A percentile compares a stretch with the other conserved stretches of the same genome.
These are phyloP conservation scores for Drosophila fuyamai DNA, from an alignment of 1,140 invertebrate species.

Conservation along the genomic window DNA sequence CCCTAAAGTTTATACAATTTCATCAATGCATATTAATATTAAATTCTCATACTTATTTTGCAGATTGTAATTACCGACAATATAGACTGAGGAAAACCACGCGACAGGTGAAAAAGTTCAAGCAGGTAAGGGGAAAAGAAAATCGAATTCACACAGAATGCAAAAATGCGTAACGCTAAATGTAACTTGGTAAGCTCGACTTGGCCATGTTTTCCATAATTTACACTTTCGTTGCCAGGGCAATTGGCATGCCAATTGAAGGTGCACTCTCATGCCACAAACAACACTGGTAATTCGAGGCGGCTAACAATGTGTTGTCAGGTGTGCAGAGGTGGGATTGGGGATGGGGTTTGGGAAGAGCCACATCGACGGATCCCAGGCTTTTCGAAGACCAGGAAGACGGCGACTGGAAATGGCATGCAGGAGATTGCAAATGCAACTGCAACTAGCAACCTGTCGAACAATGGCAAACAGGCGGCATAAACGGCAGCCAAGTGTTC, in stretches of 20 bases:
- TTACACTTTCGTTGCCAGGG: conserved; percentile 49
- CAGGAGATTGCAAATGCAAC: conserved; percentile 52
- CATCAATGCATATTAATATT: too few relatives aligned
- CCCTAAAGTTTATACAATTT: too few relatives aligned
- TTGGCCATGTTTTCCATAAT: conserved; percentile 32
- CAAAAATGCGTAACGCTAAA: conserved; percentile 68
- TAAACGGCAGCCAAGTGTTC: conserved; percentile 27
- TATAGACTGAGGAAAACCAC: conserved; percentile 30
- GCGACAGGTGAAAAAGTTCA: conserved; percentile 58
- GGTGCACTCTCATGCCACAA: conserved; percentile 34
- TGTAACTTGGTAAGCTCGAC: conserved; percentile 53
- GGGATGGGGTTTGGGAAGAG: background rate
- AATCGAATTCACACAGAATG: conserved; percentile 62
- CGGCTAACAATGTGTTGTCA: conserved; percentile 67
- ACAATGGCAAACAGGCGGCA: conserved; percentile 12
- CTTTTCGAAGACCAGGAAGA: conserved; percentile 47
- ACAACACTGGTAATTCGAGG: conserved; percentile 74
- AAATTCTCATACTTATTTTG: conserved; percentile 20
- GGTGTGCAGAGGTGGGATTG: conserved; percentile 18
- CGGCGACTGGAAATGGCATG: conserved; percentile 54
- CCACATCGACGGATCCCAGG: conserved; percentile 16
- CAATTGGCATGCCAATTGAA: conserved; percentile 59
- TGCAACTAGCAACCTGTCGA: conserved; percentile 18
- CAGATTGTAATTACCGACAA: conserved; percentile 36
- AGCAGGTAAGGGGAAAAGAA: conserved; percentile 55